Evolutionary conservation across 2,797 vertebrate genomes (phyloP).

Genomic region (Adelosebastes latens): DNA sequence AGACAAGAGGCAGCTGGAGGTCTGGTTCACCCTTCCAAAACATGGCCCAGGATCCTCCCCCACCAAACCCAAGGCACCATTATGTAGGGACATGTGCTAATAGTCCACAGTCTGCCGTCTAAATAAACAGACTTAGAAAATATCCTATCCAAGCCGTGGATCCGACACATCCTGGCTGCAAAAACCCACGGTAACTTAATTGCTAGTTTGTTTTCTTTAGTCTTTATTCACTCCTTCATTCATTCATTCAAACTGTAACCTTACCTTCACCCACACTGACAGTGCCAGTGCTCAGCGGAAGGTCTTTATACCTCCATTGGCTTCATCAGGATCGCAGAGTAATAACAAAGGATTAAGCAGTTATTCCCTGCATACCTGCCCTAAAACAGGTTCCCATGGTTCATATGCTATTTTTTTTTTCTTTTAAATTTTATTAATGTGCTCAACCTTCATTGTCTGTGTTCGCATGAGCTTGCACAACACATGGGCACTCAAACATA

Average conservation of each 20-base stretch:
- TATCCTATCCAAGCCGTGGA: not conserved
- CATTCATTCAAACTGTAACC: constrained; percentile 6
- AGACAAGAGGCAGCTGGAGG: constrained; percentile 59
- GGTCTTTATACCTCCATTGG: not conserved
- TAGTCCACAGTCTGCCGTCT: constrained; percentile 37
- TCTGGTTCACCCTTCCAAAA: constrained; percentile 49
- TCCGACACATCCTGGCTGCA: not conserved
- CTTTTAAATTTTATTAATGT: not conserved
- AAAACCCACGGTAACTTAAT: not conserved
- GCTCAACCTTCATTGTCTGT: not conserved
- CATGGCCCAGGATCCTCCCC: constrained; percentile 27
- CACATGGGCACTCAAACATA: not conserved
- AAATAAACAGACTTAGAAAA: constrained; percentile 48
- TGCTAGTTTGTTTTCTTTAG: not conserved
- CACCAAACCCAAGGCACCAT: constrained; percentile 11
- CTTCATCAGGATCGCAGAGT: constrained; percentile 33
- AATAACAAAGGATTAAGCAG: constrained; percentile 50
- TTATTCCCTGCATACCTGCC: constrained; percentile 28
- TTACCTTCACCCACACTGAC: not conserved
- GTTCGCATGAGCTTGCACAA: not conserved
- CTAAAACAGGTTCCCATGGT: constrained; percentile 14
- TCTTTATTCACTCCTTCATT: not conserved
- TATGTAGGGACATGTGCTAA: constrained; percentile 26
- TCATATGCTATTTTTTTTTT: not conserved
- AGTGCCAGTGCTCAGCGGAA: not conserved